Conservation (phyloP, 2,888 invertebrate genomes). For the Drosophila cognata region DNA sequence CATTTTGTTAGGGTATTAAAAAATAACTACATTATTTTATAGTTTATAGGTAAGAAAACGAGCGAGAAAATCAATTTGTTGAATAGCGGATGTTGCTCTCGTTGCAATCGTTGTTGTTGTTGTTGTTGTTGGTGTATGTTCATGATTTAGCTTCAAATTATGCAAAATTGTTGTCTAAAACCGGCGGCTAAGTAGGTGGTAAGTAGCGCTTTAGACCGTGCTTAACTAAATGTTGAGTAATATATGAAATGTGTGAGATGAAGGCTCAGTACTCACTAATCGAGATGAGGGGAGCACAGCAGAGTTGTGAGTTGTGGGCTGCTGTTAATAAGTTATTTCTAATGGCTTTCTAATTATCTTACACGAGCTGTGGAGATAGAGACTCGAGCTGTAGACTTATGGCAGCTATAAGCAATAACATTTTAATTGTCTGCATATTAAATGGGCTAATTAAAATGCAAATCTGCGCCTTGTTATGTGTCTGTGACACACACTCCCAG, state of each 20-base stretch:
- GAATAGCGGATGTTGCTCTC: conserved; percentile 1
- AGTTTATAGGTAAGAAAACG: conserved; percentile 15
- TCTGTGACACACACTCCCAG: conserved; percentile 7
- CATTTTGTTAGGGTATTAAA: neutral
- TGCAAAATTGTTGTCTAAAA: conserved; percentile 81
- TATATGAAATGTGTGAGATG: conserved; percentile 69
- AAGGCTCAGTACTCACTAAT: conserved; percentile 6
- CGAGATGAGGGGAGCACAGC: neutral
- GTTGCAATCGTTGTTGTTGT: conserved; percentile 14
- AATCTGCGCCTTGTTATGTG: conserved; percentile 46
- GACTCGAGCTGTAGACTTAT: conserved; percentile 31
- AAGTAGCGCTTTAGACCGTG: conserved; percentile 82
- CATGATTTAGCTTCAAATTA: conserved; percentile 77
- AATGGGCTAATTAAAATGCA: conserved; percentile 73
- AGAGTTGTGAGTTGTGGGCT: conserved; percentile 5
- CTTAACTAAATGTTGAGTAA: conserved; percentile 82
- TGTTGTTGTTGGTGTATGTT: conserved; percentile 33
- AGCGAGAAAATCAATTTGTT: conserved; percentile 60
- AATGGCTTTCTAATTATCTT: conserved; percentile 79
- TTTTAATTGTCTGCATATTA: conserved; percentile 74
- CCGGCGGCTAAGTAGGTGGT: conserved; percentile 80
- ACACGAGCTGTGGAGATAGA: conserved; percentile 17
- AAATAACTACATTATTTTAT: neutral
- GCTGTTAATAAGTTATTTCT: conserved; percentile 74
- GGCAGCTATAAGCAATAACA: conserved; percentile 61